Conservation (phyloP, 2,113 vertebrate genomes). For the Dipodomys stephensi region DNA sequence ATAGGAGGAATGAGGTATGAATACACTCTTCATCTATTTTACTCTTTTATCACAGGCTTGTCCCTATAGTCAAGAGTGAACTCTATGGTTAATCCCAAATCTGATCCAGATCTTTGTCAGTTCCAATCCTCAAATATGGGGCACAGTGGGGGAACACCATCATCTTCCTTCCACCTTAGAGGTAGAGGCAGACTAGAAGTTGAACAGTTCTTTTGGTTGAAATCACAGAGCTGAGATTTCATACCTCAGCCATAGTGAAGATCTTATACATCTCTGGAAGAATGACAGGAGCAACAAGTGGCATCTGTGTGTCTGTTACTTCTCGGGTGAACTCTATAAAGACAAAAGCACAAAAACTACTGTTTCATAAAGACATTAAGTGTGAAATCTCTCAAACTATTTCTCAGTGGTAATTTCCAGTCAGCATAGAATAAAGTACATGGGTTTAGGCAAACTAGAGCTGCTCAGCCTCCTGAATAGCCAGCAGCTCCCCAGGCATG, state of each 20-base stretch:
- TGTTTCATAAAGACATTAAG: background rate
- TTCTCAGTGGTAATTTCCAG: background rate
- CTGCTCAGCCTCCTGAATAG: no score
- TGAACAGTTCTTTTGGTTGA: background rate
- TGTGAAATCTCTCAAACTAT: background rate
- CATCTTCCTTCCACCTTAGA: background rate
- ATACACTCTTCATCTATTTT: background rate
- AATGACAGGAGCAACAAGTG: conserved; percentile 97
- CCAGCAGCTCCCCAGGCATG: no score
- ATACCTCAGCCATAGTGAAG: conserved; percentile 99
- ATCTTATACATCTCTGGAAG: conserved; percentile 99
- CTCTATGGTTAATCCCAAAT: background rate
- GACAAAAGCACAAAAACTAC: background rate
- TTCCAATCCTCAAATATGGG: background rate
- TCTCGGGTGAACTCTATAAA: conserved; percentile 96
- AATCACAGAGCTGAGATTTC: background rate
- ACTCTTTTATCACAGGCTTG: background rate
- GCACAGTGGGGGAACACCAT: background rate
- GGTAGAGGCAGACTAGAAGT: background rate
- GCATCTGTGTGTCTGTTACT: conserved; percentile 99
- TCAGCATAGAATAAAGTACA: background rate
- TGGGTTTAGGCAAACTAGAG: background rate
- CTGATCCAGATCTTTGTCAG: background rate
- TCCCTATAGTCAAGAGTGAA: background rate
- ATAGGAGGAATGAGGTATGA: background rate